Evolutionary conservation across 2,113 vertebrate species (phyloP).

Genomic region (Fukomys damarensis): DNA sequence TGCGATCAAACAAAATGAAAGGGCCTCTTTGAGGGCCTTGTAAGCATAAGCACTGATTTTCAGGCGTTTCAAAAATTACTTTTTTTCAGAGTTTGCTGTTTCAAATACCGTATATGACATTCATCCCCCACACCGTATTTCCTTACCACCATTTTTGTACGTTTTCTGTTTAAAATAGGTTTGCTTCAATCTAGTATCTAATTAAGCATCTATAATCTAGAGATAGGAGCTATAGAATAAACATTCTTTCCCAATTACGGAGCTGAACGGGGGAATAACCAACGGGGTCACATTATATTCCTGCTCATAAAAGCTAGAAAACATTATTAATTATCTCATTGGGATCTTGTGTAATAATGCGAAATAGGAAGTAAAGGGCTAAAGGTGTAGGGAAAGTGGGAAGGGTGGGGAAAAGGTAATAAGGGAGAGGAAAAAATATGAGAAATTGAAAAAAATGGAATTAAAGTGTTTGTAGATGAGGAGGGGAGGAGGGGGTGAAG

Average conservation of each 20-base stretch:
- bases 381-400: too few species aligned
- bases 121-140: rapidly evolving
- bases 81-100: background rate
- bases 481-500: too few species aligned
- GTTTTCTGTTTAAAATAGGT: constrained; percentile 8
- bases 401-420: too few species aligned
- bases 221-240: background rate
- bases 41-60: constrained; percentile 51
- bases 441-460: too few species aligned
- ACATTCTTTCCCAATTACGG: background rate
- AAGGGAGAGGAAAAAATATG: too few species aligned
- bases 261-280: background rate
- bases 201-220: background rate
- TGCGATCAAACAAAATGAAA: background rate
- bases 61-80: constrained; percentile 49
- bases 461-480: too few species aligned
- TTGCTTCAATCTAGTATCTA: background rate
- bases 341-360: too few species aligned
- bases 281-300: background rate
- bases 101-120: background rate
- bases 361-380: too few species aligned
- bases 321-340: too few species aligned
- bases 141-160: background rate
- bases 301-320: constrained; percentile 10
- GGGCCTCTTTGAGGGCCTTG: background rate